These are phyloP conservation scores for Megaptera novaeangliae DNA, from an alignment of 2,113 vertebrate species.

Conservation along the genomic window DNA sequence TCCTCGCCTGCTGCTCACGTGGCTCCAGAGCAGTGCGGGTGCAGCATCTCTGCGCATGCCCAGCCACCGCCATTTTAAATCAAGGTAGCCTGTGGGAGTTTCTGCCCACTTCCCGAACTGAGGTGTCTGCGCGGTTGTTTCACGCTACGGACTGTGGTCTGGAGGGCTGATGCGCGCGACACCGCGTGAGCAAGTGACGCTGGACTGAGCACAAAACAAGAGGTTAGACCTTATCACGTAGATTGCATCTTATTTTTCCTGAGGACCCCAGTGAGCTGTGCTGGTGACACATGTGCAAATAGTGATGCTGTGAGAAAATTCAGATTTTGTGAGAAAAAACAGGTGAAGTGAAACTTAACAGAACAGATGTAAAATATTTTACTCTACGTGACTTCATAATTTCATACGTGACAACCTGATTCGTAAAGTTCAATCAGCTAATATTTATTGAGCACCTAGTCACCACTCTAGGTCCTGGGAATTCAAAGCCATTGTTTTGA, in stretches of 20 bases:
- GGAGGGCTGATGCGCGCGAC: no score
- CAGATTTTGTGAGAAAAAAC: neutral
- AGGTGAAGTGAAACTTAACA: neutral
- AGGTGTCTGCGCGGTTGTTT: no score
- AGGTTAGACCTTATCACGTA: neutral
- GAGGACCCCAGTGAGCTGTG: neutral
- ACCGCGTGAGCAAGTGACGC: neutral
- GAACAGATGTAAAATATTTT: neutral
- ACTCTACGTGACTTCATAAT: neutral
- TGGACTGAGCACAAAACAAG: neutral
- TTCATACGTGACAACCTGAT: neutral
- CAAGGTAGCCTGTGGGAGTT: neutral
- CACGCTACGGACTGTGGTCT: neutral
- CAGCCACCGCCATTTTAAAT: neutral
- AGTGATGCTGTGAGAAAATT: neutral
- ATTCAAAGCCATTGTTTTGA: neutral
- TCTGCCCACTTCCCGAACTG: fast-evolving
- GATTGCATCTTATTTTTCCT: neutral
- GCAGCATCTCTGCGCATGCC: neutral
- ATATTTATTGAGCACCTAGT: neutral
- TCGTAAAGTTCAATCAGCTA: neutral
- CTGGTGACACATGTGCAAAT: neutral
- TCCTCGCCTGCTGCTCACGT: no score
- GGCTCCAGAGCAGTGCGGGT: no score
- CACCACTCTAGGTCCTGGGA: neutral